phyloP scores from a whole-genome alignment of 2,888 invertebrate genomes.

The Loripinus fragilis region DNA sequence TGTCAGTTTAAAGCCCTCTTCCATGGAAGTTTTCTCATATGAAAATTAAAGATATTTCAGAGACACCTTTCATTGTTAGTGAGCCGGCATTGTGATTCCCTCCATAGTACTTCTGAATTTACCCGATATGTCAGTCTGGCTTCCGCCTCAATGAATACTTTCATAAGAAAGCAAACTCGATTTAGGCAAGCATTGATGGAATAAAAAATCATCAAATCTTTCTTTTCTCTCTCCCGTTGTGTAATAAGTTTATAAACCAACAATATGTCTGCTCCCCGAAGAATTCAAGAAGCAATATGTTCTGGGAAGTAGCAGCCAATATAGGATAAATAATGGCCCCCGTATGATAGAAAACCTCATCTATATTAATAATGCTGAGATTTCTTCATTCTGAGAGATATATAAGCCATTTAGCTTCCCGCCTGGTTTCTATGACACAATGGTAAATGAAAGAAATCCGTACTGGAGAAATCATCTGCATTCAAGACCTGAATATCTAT shows the following conservation, averaged over 20 bases:
- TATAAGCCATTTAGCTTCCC: not conserved
- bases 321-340: constrained; percentile 14
- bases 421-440: not conserved
- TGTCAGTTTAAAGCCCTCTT: too few relatives aligned
- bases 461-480: not conserved
- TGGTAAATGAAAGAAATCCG: constrained; percentile 1
- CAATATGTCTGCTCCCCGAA: constrained; percentile 2
- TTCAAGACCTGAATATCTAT: not conserved
- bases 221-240: not conserved
- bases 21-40: too few relatives aligned
- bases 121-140: too few relatives aligned
- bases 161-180: too few relatives aligned
- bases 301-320: not conserved
- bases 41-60: too few relatives aligned
- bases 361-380: constrained; percentile 5
- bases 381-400: not conserved
- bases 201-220: constrained; percentile 11
- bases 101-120: too few relatives aligned
- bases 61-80: too few relatives aligned
- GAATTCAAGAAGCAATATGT: constrained; percentile 4
- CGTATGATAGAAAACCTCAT: constrained; percentile 18
- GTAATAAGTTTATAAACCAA: not conserved
- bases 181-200: not conserved
- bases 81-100: too few relatives aligned
- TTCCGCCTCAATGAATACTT: too few relatives aligned